These are phyloP conservation scores for Sebastes dallii DNA, from an alignment of 2,797 vertebrate genomes.

Conservation along the genomic window DNA sequence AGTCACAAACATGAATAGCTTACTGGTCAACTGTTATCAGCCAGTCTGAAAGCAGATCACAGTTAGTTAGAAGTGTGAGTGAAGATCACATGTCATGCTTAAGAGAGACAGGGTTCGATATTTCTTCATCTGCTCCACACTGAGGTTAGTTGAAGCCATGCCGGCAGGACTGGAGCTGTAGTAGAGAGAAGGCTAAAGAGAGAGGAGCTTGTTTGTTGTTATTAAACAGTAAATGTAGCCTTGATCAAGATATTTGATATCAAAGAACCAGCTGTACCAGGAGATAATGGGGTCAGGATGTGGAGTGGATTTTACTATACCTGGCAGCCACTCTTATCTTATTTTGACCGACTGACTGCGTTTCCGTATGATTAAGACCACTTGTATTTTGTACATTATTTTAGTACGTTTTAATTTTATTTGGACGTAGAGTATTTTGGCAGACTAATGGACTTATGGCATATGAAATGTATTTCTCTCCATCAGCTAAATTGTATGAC, in stretches of 20 bases:
- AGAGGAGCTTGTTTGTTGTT: not conserved
- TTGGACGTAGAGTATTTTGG: too few relatives aligned
- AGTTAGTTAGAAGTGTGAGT: conserved; percentile 9
- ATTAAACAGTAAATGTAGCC: not conserved
- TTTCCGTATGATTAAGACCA: too few relatives aligned
- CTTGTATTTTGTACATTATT: too few relatives aligned
- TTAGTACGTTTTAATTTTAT: too few relatives aligned
- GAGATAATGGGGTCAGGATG: not conserved
- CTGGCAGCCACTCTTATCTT: too few relatives aligned
- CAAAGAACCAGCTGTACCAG: conserved; percentile 1
- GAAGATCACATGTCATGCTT: conserved; percentile 33
- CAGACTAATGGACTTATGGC: too few relatives aligned
- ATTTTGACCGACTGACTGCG: too few relatives aligned
- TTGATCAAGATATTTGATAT: not conserved
- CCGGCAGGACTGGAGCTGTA: conserved; percentile 14
- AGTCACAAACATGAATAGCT: not conserved
- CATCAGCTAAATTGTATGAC: too few relatives aligned
- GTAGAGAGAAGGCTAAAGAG: conserved; percentile 7
- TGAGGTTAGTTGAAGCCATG: conserved; percentile 59
- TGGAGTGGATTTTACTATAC: not conserved
- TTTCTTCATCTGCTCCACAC: not conserved
- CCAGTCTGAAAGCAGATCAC: not conserved
- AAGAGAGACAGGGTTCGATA: conserved; percentile 9
- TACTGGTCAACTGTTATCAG: not conserved
- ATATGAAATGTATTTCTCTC: too few relatives aligned